Percentiles rank a stretch among this genome's conserved stretches.
Conservation (phyloP, 2,888 invertebrate genomes). For the Melipona beecheii region DNA sequence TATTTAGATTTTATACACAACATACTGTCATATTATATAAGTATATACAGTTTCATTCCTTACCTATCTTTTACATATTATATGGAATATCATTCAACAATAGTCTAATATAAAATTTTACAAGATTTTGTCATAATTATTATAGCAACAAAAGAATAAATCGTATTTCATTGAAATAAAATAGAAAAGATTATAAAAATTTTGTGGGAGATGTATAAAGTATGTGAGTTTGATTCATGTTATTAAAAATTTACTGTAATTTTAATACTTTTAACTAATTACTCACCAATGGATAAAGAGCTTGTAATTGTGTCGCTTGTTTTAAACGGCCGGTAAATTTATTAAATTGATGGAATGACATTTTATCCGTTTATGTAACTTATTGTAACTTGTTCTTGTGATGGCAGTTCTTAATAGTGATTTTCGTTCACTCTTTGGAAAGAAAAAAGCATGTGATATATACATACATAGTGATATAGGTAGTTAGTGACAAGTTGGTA, state of each 20-base stretch:
- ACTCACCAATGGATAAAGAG: slow-evolving; percentile 72
- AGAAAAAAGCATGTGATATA: background rate
- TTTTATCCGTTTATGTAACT: slow-evolving; percentile 56
- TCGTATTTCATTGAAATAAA: background rate
- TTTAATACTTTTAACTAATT: slow-evolving; percentile 2
- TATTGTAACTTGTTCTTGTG: slow-evolving; percentile 7
- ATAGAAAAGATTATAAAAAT: background rate
- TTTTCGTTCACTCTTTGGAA: background rate
- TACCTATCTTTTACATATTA: background rate
- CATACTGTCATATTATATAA: slow-evolving; percentile 46
- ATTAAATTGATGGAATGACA: slow-evolving; percentile 70
- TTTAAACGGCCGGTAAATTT: slow-evolving; percentile 68
- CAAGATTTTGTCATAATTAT: background rate
- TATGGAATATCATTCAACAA: background rate
- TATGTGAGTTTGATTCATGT: background rate
- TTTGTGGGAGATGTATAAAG: background rate
- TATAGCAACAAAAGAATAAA: background rate
- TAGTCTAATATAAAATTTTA: background rate
- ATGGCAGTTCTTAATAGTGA: background rate
- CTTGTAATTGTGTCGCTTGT: slow-evolving; percentile 55
- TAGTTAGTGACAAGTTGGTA: slow-evolving; percentile 8
- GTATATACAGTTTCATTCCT: background rate
- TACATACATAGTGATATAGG: background rate
- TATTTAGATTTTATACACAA: background rate
- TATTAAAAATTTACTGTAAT: background rate